Conservation (phyloP, 2,797 vertebrate genomes). For the Lepilemur septentrionalis region DNA sequence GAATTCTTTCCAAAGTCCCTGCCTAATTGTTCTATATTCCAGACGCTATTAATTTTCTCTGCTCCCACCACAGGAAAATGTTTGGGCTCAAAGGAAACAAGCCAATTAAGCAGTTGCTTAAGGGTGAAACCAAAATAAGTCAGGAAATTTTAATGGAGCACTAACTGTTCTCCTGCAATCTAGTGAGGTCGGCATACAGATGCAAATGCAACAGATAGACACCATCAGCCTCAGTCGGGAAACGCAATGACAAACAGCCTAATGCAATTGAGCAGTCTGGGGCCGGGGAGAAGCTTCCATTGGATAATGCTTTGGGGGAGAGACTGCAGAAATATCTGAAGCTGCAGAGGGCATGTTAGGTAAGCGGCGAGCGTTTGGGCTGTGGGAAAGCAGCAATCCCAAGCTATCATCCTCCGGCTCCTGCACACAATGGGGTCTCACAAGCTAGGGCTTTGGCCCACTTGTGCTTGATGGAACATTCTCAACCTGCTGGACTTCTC, state of each 20-base stretch:
- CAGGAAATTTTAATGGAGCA: slow-evolving; percentile 54
- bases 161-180: slow-evolving; percentile 35
- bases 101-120: slow-evolving; percentile 66
- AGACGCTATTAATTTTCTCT: slow-evolving; percentile 55
- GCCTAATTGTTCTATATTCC: background rate
- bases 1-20: slow-evolving; percentile 16
- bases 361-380: background rate
- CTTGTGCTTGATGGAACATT: background rate
- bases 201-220: background rate
- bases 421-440: background rate
- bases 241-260: background rate
- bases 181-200: background rate
- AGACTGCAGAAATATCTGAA: background rate
- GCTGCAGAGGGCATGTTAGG: background rate
- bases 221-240: background rate
- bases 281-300: background rate
- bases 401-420: background rate
- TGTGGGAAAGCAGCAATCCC: background rate
- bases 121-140: slow-evolving; percentile 65
- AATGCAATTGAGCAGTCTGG: background rate
- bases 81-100: slow-evolving; percentile 60
- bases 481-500: background rate
- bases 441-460: background rate
- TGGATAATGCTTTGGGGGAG: background rate
- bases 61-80: slow-evolving; percentile 49